Conservation (phyloP, 1,140 invertebrate genomes). For the Rhynchophorus ferrugineus region DNA sequence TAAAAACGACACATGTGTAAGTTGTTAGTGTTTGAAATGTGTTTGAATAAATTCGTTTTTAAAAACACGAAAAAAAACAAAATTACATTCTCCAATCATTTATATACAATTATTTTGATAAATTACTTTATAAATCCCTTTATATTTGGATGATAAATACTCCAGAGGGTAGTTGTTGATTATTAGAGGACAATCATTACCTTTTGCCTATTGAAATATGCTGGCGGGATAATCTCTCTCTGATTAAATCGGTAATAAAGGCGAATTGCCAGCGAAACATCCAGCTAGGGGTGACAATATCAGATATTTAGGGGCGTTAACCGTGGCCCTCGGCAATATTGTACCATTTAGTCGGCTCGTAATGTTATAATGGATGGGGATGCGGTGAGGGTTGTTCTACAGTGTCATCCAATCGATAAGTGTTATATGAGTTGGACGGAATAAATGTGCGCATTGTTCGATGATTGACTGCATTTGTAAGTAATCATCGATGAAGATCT, state of each 20-base stretch:
- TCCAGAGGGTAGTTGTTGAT: too few species aligned
- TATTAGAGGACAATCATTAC: background rate
- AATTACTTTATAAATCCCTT: too few species aligned
- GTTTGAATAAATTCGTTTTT: too few species aligned
- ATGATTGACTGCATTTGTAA: too few species aligned
- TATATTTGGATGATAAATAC: too few species aligned
- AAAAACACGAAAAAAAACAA: too few species aligned
- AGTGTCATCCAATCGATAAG: constrained; percentile 7
- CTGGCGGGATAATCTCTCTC: constrained; percentile 22
- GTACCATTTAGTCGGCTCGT: constrained; percentile 25
- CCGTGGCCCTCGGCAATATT: constrained; percentile 23
- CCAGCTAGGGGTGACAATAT: constrained; percentile 24
- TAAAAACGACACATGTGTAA: too few species aligned
- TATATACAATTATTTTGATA: too few species aligned
- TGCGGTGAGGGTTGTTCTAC: constrained; percentile 2
- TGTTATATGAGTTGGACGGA: background rate
- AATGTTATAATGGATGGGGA: constrained; percentile 17
- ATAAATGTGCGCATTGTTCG: too few species aligned
- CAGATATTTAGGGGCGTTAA: constrained; percentile 15
- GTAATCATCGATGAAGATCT: too few species aligned
- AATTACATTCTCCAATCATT: too few species aligned
- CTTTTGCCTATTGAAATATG: constrained; percentile 20
- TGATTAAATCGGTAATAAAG: constrained; percentile 26
- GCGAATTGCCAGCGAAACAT: constrained; percentile 24
- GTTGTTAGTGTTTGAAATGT: too few species aligned